These are phyloP conservation scores for Tenodera sinensis DNA, from an alignment of 2,888 invertebrate genomes.

Conservation along the genomic window DNA sequence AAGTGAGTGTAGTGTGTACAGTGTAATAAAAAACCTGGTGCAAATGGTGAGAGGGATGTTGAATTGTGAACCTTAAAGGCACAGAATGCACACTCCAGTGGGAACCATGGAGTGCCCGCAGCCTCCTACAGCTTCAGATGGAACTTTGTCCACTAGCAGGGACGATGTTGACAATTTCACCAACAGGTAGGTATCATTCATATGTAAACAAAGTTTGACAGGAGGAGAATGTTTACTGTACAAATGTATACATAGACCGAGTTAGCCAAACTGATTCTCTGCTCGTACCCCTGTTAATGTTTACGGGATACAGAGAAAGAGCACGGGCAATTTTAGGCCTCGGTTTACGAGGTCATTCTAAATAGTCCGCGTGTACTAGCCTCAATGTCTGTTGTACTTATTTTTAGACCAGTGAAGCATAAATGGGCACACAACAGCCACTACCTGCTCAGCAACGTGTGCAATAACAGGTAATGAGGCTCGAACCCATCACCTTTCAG, in stretches of 20 bases:
- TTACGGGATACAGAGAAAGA: no score
- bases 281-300: no score
- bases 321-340: no score
- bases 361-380: no score
- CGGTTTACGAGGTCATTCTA: no score
- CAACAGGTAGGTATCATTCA: slow-evolving; percentile 40
- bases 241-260: no score
- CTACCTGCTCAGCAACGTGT: no score
- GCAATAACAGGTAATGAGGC: no score
- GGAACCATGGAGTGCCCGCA: slow-evolving; percentile 42
- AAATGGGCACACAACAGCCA: neutral
- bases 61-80: neutral
- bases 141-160: slow-evolving; percentile 35
- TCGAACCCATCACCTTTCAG: no score
- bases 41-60: neutral
- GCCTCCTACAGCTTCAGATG: slow-evolving; percentile 19
- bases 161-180: slow-evolving; percentile 45
- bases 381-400: neutral
- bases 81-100: slow-evolving; percentile 46
- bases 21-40: neutral
- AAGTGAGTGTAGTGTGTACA: neutral
- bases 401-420: neutral
- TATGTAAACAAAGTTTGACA: neutral
- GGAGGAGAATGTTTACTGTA: no score
- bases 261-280: no score